phyloP scores from a whole-genome alignment of 2,113 vertebrate species.

The Gambusia holbrooki region DNA sequence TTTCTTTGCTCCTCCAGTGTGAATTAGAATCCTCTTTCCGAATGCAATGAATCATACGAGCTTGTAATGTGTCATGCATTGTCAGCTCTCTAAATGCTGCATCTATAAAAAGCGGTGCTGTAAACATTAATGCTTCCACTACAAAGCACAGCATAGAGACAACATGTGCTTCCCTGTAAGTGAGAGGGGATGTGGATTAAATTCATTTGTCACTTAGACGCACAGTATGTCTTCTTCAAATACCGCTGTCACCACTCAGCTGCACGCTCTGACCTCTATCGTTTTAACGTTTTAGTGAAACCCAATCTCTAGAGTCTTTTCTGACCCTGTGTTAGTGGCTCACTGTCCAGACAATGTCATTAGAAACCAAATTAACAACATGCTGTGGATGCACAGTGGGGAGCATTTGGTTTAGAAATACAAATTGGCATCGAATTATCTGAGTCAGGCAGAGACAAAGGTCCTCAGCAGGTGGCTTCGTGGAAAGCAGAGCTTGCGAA shows the following conservation, averaged over 20 bases:
- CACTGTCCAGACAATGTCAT: conserved; percentile 63
- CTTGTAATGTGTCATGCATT: conserved; percentile 61
- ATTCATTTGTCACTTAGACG: conserved; percentile 46
- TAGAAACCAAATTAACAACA: conserved; percentile 76
- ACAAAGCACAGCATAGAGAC: conserved; percentile 33
- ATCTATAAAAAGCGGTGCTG: conserved; percentile 60
- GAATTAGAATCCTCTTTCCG: conserved; percentile 43
- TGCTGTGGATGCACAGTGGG: conserved; percentile 67
- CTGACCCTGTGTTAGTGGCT: conserved; percentile 40
- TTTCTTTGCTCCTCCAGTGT: conserved; percentile 31
- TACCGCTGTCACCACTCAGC: conserved; percentile 40
- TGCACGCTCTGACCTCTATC: conserved; percentile 45
- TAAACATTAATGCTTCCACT: conserved; percentile 45
- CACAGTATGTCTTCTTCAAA: conserved; percentile 42
- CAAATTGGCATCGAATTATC: conserved; percentile 71
- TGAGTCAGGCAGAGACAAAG: conserved; percentile 48
- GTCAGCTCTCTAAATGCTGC: conserved; percentile 49
- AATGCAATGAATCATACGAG: conserved; percentile 41
- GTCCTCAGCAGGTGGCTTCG: conserved; percentile 56
- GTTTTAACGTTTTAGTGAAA: conserved; percentile 56
- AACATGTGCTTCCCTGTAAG: conserved; percentile 26
- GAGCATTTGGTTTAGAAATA: conserved; percentile 62
- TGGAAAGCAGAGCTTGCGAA: conserved; percentile 41
- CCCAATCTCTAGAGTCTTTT: conserved; percentile 50
- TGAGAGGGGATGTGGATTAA: conserved; percentile 27